Evolutionary conservation across 1,140 invertebrate genomes (phyloP).

Genomic region (Scaptomyza montana): DNA sequence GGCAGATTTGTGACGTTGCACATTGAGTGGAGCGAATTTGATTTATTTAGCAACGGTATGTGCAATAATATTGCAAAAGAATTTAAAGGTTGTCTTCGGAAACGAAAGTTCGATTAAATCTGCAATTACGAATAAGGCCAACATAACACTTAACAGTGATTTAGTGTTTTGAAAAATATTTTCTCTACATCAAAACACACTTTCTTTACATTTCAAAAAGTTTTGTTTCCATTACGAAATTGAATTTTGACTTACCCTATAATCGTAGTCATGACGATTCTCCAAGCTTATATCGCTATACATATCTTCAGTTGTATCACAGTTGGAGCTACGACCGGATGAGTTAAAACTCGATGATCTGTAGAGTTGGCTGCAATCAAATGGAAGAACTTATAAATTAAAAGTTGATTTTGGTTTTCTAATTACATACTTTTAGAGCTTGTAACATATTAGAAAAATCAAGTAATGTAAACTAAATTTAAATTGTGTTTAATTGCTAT

Average conservation of each 20-base stretch:
- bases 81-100: neutral
- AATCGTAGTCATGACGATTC: constrained; percentile 95
- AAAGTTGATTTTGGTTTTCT: constrained; percentile 5
- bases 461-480: neutral
- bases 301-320: constrained; percentile 95
- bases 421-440: neutral
- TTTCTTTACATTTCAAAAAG: neutral
- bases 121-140: neutral
- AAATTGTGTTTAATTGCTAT: neutral
- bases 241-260: constrained; percentile 88
- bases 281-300: constrained; percentile 95
- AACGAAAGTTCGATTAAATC: constrained; percentile 5
- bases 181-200: neutral
- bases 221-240: neutral
- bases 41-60: constrained; percentile 9
- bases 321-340: constrained; percentile 93
- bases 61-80: constrained; percentile 22
- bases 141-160: neutral
- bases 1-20: constrained; percentile 37
- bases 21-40: neutral
- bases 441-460: neutral
- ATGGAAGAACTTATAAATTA: constrained; percentile 5
- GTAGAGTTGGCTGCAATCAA: constrained; percentile 90
- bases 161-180: neutral
- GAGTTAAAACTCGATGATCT: constrained; percentile 95